These are phyloP conservation scores for Myotis davidii DNA, from an alignment of 2,113 vertebrate species.

Conservation along the genomic window DNA sequence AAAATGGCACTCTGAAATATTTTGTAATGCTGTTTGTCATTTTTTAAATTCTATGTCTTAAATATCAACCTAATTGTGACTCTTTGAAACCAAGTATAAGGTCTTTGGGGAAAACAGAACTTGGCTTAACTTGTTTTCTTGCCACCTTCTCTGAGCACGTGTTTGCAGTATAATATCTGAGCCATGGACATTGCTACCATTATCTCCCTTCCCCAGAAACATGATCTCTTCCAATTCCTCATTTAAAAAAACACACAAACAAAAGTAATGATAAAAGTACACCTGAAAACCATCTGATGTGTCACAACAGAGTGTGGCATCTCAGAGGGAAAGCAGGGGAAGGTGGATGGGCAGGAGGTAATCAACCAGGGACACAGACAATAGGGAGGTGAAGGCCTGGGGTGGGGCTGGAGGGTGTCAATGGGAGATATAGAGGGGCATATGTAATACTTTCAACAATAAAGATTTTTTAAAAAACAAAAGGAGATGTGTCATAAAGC, in stretches of 20 bases:
- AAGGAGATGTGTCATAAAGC: neutral
- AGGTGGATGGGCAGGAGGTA: too few relatives aligned
- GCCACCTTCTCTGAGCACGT: neutral
- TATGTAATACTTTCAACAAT: too few relatives aligned
- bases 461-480: neutral
- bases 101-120: neutral
- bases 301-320: too few relatives aligned
- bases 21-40: neutral
- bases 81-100: neutral
- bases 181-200: neutral
- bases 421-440: too few relatives aligned
- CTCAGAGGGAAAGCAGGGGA: too few relatives aligned
- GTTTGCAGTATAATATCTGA: neutral
- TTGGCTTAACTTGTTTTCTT: neutral
- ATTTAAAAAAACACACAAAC: neutral
- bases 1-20: neutral
- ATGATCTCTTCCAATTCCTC: neutral
- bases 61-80: neutral
- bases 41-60: neutral
- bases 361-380: too few relatives aligned
- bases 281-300: neutral
- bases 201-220: constrained; percentile 29
- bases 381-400: too few relatives aligned
- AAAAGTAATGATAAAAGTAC: neutral
- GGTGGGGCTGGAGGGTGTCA: too few relatives aligned